phyloP scores from a whole-genome alignment of 1,140 invertebrate genomes.

The Drosophila rhopaloa region DNA sequence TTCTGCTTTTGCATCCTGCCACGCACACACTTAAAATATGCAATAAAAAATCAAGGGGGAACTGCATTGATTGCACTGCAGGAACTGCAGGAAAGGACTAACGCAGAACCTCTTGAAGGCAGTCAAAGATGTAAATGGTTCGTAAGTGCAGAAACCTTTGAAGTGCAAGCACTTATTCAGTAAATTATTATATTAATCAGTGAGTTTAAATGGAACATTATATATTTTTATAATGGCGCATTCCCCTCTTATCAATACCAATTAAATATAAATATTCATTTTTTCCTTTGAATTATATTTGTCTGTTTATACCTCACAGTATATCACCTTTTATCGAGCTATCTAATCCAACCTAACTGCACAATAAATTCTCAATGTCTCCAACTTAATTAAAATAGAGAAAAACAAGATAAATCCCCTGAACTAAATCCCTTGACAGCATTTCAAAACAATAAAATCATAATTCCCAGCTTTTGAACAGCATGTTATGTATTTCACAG shows the following conservation, averaged over 20 bases:
- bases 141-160: conserved; percentile 4
- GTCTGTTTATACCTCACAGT: too few species aligned
- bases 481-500: conserved; percentile 10
- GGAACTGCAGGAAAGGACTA: conserved; percentile 7
- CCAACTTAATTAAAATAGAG: neutral
- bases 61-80: conserved; percentile 28
- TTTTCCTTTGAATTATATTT: neutral
- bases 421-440: conserved; percentile 13
- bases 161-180: neutral
- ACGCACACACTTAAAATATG: conserved; percentile 56
- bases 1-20: conserved; percentile 55
- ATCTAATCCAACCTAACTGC: neutral
- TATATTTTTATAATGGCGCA: too few species aligned
- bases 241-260: too few species aligned
- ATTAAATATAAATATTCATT: neutral
- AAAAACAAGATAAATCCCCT: neutral
- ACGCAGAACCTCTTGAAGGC: conserved; percentile 18
- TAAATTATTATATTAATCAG: neutral
- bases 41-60: conserved; percentile 21
- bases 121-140: conserved; percentile 20
- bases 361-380: conserved; percentile 3
- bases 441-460: conserved; percentile 21
- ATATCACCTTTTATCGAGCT: neutral
- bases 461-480: conserved; percentile 21
- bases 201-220: too few species aligned